Evolutionary conservation across 2,888 invertebrate species (phyloP).

Genomic region (Octodonta nipae): DNA sequence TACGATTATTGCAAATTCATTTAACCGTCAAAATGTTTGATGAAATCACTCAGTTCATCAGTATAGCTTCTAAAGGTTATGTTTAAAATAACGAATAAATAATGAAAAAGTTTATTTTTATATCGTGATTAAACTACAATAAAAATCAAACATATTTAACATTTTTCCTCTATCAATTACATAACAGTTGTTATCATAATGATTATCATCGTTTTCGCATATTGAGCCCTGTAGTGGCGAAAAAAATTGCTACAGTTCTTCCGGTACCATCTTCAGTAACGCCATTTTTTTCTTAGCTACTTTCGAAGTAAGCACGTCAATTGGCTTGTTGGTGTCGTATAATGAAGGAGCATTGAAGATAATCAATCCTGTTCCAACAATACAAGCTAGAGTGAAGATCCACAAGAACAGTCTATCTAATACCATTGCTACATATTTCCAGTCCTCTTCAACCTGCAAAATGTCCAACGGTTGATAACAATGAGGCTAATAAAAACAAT

Average conservation of each 20-base stretch:
- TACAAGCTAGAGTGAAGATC: slow-evolving; percentile 86
- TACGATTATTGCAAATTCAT: too few relatives aligned
- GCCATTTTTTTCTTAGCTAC: slow-evolving; percentile 83
- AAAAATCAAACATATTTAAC: slow-evolving; percentile 1
- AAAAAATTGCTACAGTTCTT: slow-evolving; percentile 29
- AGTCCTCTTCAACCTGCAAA: slow-evolving; percentile 83
- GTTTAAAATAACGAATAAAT: too few relatives aligned
- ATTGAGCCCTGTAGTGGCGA: slow-evolving; percentile 3
- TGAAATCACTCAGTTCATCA: too few relatives aligned
- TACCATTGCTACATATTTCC: slow-evolving; percentile 96
- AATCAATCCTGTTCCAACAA: slow-evolving; percentile 77
- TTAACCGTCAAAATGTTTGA: too few relatives aligned
- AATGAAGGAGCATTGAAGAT: slow-evolving; percentile 83
- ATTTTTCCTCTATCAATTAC: slow-evolving; percentile 1
- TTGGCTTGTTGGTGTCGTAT: slow-evolving; percentile 79
- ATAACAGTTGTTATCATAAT: slow-evolving; percentile 22
- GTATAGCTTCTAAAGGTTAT: too few relatives aligned
- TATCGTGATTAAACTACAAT: not conserved
- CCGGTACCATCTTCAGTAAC: slow-evolving; percentile 75
- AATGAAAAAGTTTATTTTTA: slow-evolving; percentile 1
- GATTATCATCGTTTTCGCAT: slow-evolving; percentile 34
- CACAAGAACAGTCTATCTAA: slow-evolving; percentile 91
- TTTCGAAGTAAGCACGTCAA: slow-evolving; percentile 81
- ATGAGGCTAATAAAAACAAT: too few relatives aligned
- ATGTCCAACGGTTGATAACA: slow-evolving; percentile 2